Base-by-base conservation (phyloP, 2,888 invertebrate species). In the Diaperis boleti region DNA sequence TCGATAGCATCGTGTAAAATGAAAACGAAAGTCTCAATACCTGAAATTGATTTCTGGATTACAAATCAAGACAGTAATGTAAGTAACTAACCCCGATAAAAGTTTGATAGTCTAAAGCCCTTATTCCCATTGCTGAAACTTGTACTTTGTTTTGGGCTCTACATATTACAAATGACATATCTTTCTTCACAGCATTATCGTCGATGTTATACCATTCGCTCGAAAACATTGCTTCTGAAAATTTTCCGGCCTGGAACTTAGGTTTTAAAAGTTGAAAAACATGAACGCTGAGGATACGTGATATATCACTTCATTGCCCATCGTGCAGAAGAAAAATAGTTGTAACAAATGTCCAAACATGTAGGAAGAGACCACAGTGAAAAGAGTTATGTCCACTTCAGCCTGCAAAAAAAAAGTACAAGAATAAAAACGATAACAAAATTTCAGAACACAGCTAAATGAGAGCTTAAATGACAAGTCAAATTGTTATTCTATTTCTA, bases 321-420 rank as follows among this genome's bases (percentile, higher is more conserved):
- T 10, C 2, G 33, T 42, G 8, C 42, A 50, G 20, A 50, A 59
- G 1, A 49, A 14, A 41, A 59, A 49, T 14, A 69, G 33, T 31
- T 69, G 68, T 0, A 68, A 31, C 1, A 68, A 49, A 33, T 68
- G 64, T 14, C 64, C 69, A 26, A 59, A 56, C 8, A 69, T 49
- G 22, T 65, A 66, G 5, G 56, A 35, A 3, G 39, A 44, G 49
- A 68, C 62, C n/a, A 41, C 49, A 1, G 39, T 35, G n/a, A 68
- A 59, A 31, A 66, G 60, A 8, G 45, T 22, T 4, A 33, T 42
- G 13, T 52, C 49, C 17, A 64, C 52, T 37, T 66, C 59, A 11
- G 45, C 62, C 69, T 69, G 13, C 13, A 67, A 68, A 14, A 41
- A 5, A 45, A 44, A 22, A 39, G 44, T 22, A 13, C 6, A n/a